A percentile compares a stretch with the other conserved stretches of the same genome.
Conservation (phyloP, 2,797 vertebrate species). For the Melanotaenia boesemani region DNA sequence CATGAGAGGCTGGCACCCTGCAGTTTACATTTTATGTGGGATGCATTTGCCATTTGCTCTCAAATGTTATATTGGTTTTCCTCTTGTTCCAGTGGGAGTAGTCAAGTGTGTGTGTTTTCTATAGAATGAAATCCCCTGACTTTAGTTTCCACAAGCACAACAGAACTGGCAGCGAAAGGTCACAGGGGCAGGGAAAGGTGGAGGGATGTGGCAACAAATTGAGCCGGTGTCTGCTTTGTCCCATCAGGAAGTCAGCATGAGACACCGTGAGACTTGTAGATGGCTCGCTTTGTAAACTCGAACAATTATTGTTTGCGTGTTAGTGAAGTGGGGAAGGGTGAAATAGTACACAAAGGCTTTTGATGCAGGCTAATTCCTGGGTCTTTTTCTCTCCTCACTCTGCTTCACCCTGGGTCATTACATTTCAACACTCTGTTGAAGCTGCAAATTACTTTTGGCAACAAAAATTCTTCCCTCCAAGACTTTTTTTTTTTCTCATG, state of each 20-base stretch:
- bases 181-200: slow-evolving; percentile 20
- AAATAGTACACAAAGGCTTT: slow-evolving; percentile 45
- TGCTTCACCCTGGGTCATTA: slow-evolving; percentile 76
- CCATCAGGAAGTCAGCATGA: slow-evolving; percentile 36
- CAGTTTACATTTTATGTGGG: slow-evolving; percentile 61
- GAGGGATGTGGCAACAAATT: slow-evolving; percentile 32
- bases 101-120: slow-evolving; percentile 56
- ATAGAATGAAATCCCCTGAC: slow-evolving; percentile 48
- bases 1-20: slow-evolving; percentile 34
- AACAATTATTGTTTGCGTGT: slow-evolving; percentile 43
- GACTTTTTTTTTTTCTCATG: slow-evolving; percentile 71
- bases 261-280: neutral
- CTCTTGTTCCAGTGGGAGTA: slow-evolving; percentile 44
- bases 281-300: neutral
- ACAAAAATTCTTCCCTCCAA: slow-evolving; percentile 62
- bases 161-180: slow-evolving; percentile 27
- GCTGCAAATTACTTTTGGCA: slow-evolving; percentile 78
- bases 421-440: slow-evolving; percentile 77
- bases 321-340: slow-evolving; percentile 22
- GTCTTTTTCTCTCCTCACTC: slow-evolving; percentile 24
- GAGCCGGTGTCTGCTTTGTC: slow-evolving; percentile 42
- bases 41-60: slow-evolving; percentile 71
- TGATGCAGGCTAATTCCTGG: slow-evolving; percentile 63
- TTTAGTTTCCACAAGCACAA: slow-evolving; percentile 16
- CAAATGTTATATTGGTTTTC: slow-evolving; percentile 67